Evolutionary conservation across 1,140 invertebrate species (phyloP).

Genomic region (Drosophila neocordata): DNA sequence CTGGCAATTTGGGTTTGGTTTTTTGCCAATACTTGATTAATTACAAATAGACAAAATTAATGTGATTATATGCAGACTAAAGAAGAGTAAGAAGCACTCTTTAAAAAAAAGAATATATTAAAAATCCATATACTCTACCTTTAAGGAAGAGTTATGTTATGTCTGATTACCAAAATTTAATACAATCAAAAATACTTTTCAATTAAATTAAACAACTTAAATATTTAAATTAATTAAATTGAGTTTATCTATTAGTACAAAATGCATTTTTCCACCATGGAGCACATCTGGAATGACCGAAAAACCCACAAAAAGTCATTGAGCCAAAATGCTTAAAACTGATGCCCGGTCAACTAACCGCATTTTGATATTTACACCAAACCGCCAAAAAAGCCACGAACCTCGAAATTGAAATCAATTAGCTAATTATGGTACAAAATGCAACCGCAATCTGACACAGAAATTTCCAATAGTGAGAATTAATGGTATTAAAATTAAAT

Average conservation of each 20-base stretch:
- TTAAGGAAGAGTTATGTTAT: too few relatives aligned
- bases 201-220: background rate
- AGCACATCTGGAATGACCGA: background rate
- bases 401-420: conserved; percentile 70
- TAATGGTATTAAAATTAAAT: conserved; percentile 9
- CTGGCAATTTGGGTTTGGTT: background rate
- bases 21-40: conserved; percentile 41
- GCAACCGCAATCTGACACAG: conserved; percentile 37
- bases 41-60: conserved; percentile 15
- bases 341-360: conserved; percentile 32
- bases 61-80: background rate
- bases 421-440: conserved; percentile 65
- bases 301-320: conserved; percentile 52
- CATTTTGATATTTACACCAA: conserved; percentile 59
- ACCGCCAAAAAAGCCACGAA: conserved; percentile 59
- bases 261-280: background rate
- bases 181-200: too few relatives aligned
- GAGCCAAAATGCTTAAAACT: conserved; percentile 42
- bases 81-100: too few relatives aligned
- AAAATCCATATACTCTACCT: too few relatives aligned
- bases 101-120: too few relatives aligned
- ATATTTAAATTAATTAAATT: conserved; percentile 1
- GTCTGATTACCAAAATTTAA: too few relatives aligned
- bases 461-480: background rate
- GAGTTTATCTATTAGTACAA: background rate